These are phyloP conservation scores for Invenusta paracnida DNA, from an alignment of 2,888 invertebrate species.

Conservation along the genomic window DNA sequence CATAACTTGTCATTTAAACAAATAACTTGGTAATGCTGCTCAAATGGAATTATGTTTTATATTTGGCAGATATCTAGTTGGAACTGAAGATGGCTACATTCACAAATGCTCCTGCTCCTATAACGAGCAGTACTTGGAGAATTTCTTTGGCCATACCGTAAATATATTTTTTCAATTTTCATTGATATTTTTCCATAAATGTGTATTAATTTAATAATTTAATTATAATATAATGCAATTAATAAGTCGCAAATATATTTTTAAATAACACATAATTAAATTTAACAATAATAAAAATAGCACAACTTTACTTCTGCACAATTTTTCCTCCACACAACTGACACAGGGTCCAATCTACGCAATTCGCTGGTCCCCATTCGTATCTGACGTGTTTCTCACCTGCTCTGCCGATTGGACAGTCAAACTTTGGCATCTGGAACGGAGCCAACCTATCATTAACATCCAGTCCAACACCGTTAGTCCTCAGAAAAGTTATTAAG, in stretches of 20 bases:
- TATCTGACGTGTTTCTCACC: constrained; percentile 58
- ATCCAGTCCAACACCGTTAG: constrained; percentile 58
- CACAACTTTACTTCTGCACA: too few species aligned
- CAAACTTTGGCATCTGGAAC: constrained; percentile 57
- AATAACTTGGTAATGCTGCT: too few species aligned
- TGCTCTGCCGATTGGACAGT: constrained; percentile 61
- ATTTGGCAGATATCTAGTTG: constrained; percentile 68
- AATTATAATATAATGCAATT: too few species aligned
- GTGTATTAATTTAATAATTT: not conserved
- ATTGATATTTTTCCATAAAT: not conserved
- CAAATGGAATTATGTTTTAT: too few species aligned
- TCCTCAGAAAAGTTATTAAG: too few species aligned
- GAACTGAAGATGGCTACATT: constrained; percentile 76
- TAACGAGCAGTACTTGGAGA: constrained; percentile 70
- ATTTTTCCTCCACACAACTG: not conserved
- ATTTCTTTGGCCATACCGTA: constrained; percentile 70
- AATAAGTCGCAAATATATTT: too few species aligned
- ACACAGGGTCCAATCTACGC: constrained; percentile 59
- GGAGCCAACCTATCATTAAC: constrained; percentile 54
- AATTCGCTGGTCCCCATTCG: constrained; percentile 59
- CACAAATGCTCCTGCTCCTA: constrained; percentile 75
- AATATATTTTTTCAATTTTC: constrained; percentile 28
- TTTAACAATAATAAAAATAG: too few species aligned
- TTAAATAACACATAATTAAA: too few species aligned
- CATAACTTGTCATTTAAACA: too few species aligned